phyloP scores from a whole-genome alignment of 2,888 invertebrate genomes.

The Scaptomyza polygonia region DNA sequence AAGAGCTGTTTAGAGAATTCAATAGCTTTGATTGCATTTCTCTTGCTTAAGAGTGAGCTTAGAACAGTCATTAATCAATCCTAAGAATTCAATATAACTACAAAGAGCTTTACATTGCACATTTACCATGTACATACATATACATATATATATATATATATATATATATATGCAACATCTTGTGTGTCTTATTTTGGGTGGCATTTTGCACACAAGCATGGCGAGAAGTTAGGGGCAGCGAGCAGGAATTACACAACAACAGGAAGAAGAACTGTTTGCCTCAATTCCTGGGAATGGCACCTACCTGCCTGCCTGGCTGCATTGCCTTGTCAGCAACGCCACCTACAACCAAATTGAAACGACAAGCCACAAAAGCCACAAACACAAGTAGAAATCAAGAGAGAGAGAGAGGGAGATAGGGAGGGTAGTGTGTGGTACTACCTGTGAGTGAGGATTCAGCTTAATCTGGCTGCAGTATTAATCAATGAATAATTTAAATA shows the following conservation, averaged over 20 bases:
- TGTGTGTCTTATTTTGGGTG: constrained; percentile 48
- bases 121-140: neutral
- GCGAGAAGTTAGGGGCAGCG: neutral
- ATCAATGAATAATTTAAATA: constrained; percentile 84
- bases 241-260: neutral
- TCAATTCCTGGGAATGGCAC: constrained; percentile 64
- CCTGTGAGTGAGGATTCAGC: constrained; percentile 22
- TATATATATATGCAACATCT: neutral
- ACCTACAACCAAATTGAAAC: constrained; percentile 48
- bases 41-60: neutral
- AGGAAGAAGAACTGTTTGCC: constrained; percentile 19
- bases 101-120: neutral
- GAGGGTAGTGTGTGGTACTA: neutral
- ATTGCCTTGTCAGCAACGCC: constrained; percentile 18
- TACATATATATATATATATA: too few relatives aligned
- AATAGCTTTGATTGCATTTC: constrained; percentile 17
- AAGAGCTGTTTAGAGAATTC: neutral
- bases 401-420: neutral
- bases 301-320: constrained; percentile 42
- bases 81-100: constrained; percentile 1
- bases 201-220: constrained; percentile 15
- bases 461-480: constrained; percentile 75
- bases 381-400: constrained; percentile 11
- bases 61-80: constrained; percentile 18
- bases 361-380: constrained; percentile 34